A percentile compares a stretch with the other conserved stretches of the same genome.
Evolutionary conservation across 2,888 invertebrate genomes (phyloP).

Genomic region (Macrosiphum euphorbiae): DNA sequence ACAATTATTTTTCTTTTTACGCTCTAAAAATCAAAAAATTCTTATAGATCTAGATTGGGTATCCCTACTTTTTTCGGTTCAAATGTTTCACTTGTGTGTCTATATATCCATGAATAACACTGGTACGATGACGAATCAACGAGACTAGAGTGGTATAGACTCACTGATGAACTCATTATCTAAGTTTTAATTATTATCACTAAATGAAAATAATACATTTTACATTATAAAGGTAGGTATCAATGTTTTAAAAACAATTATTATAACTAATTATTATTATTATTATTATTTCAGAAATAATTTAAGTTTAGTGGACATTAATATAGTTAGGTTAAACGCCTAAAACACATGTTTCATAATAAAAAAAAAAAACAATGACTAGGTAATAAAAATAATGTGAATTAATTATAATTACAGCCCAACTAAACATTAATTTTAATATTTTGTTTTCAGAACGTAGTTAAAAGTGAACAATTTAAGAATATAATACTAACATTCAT

Average conservation of each 20-base stretch:
- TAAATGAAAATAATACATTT: constrained; percentile 6
- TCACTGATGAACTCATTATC: background rate
- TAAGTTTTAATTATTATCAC: constrained; percentile 14
- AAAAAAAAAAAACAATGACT: background rate
- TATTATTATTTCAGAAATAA: background rate
- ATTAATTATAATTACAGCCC: background rate
- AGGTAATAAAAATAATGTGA: background rate
- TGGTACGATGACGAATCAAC: constrained; percentile 32
- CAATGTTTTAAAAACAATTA: background rate
- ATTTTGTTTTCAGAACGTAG: background rate
- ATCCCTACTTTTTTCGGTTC: constrained; percentile 15
- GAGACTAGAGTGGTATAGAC: constrained; percentile 12
- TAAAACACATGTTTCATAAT: background rate
- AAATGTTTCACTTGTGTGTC: background rate
- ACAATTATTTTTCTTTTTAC: constrained; percentile 51
- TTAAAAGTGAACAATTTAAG: background rate
- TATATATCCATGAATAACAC: background rate
- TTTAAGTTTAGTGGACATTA: constrained; percentile 43
- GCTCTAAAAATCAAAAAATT: constrained; percentile 52
- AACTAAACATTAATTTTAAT: background rate
- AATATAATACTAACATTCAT: background rate
- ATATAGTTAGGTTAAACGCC: background rate
- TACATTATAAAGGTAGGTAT: background rate
- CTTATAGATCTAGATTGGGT: background rate
- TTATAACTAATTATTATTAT: background rate